Percentiles rank a stretch among this genome's conserved stretches.
These are phyloP conservation scores for Dermolepida albohirtum DNA, from an alignment of 2,888 invertebrate genomes.

Conservation along the genomic window DNA sequence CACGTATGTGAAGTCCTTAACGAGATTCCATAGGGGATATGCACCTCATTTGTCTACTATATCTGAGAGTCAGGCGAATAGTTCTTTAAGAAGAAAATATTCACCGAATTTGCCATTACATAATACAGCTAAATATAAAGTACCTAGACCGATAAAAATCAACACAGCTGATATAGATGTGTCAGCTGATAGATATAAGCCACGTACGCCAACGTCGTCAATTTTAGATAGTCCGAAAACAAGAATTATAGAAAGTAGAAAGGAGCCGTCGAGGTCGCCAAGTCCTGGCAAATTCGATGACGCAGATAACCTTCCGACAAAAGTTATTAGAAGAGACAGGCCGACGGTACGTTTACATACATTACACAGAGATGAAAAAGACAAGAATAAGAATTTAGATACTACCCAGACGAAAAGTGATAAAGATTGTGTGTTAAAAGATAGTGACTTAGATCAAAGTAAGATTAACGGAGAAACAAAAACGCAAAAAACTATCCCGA, in stretches of 20 bases:
- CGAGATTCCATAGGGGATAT: slow-evolving; percentile 67
- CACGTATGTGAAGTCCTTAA: slow-evolving; percentile 53
- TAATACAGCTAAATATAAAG: slow-evolving; percentile 63
- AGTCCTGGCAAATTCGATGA: slow-evolving; percentile 51
- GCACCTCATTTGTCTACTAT: slow-evolving; percentile 82
- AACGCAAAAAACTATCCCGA: slow-evolving; percentile 47
- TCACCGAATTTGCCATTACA: slow-evolving; percentile 67
- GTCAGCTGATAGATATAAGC: slow-evolving; percentile 73
- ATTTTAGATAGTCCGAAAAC: slow-evolving; percentile 8
- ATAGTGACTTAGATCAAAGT: background rate
- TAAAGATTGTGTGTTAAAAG: slow-evolving; percentile 67
- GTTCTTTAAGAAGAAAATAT: slow-evolving; percentile 66
- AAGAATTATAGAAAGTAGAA: slow-evolving; percentile 40
- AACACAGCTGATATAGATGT: slow-evolving; percentile 91
- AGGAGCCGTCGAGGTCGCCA: slow-evolving; percentile 44
- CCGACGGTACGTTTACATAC: slow-evolving; percentile 82
- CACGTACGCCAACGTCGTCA: slow-evolving; percentile 50
- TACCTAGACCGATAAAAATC: slow-evolving; percentile 77
- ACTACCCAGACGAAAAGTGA: slow-evolving; percentile 82
- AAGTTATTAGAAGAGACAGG: slow-evolving; percentile 76
- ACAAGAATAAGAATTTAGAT: slow-evolving; percentile 34
- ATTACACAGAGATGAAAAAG: slow-evolving; percentile 62
- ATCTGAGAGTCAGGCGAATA: slow-evolving; percentile 70
- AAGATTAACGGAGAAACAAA: slow-evolving; percentile 45
- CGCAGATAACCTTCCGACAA: slow-evolving; percentile 27